phyloP scores from a whole-genome alignment of 2,113 vertebrate genomes.

The Coptodon rendalli region DNA sequence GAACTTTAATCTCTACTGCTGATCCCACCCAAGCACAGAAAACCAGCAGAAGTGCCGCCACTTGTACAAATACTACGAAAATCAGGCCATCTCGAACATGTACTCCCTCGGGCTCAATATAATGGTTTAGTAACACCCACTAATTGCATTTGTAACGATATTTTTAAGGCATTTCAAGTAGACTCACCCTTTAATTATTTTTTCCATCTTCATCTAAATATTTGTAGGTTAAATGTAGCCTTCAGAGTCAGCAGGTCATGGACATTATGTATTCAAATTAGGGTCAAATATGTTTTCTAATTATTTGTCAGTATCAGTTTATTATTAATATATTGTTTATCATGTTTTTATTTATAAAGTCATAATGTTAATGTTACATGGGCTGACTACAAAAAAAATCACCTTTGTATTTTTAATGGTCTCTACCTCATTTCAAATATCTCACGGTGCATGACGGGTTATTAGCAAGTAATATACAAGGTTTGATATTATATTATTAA shows the following conservation, averaged over 20 bases:
- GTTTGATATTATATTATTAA: neutral
- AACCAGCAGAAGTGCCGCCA: neutral
- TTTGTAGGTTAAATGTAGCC: neutral
- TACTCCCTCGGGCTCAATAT: neutral
- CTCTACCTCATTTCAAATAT: neutral
- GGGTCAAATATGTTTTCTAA: neutral
- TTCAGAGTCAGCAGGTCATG: neutral
- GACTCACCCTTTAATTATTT: neutral
- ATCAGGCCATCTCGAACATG: neutral
- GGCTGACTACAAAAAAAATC: neutral
- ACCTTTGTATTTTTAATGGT: neutral
- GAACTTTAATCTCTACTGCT: conserved; percentile 7
- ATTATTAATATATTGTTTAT: neutral
- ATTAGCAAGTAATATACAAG: neutral
- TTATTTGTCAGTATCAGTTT: neutral
- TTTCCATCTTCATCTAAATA: neutral
- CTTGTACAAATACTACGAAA: neutral
- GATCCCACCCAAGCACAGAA: conserved; percentile 13
- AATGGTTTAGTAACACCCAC: neutral
- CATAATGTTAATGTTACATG: neutral
- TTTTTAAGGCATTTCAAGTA: neutral
- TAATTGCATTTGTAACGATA: neutral
- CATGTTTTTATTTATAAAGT: neutral
- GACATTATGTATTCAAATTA: neutral
- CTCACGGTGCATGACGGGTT: neutral